These are phyloP conservation scores for Clarias gariepinus DNA, from an alignment of 2,113 vertebrate species.

Conservation along the genomic window DNA sequence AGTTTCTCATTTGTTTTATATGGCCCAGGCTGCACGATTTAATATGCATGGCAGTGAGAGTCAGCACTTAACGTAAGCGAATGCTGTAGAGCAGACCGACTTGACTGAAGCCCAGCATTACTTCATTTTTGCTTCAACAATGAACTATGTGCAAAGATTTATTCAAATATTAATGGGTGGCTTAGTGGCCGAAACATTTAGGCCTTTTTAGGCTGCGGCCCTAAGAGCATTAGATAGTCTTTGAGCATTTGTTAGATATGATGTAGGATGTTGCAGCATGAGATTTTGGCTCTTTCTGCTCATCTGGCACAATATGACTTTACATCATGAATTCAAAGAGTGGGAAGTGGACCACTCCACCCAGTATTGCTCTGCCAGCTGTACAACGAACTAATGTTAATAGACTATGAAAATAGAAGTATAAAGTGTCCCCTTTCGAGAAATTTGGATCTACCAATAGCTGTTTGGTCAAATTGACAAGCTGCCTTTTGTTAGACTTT, in stretches of 20 bases:
- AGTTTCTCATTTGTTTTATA: constrained; percentile 55
- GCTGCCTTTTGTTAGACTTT: constrained; percentile 28
- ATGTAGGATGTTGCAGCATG: neutral
- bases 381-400: neutral
- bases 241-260: constrained; percentile 14
- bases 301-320: neutral
- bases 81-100: constrained; percentile 23
- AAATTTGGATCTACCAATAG: constrained; percentile 4
- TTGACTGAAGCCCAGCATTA: constrained; percentile 15
- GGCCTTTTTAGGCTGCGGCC: constrained; percentile 18
- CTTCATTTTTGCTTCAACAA: constrained; percentile 28
- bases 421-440: neutral
- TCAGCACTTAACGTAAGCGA: constrained; percentile 38
- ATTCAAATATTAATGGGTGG: constrained; percentile 7
- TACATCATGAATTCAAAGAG: constrained; percentile 10
- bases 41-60: constrained; percentile 50
- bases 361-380: constrained; percentile 9
- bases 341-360: constrained; percentile 2
- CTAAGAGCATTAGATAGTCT: neutral
- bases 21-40: constrained; percentile 32
- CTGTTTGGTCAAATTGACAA: neutral
- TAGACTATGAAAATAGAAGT: neutral
- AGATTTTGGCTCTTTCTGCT: neutral
- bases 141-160: constrained; percentile 22
- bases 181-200: neutral